These are phyloP conservation scores for Indicator indicator DNA, from an alignment of 2,113 vertebrate genomes.

Conservation along the genomic window DNA sequence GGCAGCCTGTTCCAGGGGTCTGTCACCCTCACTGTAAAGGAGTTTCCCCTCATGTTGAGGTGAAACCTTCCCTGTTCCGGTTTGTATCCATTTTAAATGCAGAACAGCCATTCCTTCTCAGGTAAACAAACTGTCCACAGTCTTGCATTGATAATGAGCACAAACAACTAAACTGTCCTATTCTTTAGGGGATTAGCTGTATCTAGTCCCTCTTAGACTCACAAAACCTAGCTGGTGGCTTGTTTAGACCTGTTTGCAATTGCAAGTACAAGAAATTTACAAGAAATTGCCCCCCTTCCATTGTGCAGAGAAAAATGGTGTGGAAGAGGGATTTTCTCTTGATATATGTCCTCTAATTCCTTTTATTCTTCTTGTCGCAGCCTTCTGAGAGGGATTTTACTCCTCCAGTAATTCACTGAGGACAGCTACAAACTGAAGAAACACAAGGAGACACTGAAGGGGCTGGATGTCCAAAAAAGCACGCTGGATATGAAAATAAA, in stretches of 20 bases:
- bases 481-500: background rate
- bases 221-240: background rate
- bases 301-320: background rate
- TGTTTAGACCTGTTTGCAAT: background rate
- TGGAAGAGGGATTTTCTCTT: background rate
- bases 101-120: background rate
- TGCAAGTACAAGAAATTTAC: no score
- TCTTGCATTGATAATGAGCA: background rate
- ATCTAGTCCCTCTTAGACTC: background rate
- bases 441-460: background rate
- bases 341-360: background rate
- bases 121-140: background rate
- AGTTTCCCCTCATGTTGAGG: no score
- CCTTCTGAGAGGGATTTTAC: background rate
- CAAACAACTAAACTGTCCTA: background rate
- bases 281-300: background rate
- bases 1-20: no score
- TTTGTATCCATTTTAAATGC: background rate
- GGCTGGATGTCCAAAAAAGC: background rate
- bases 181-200: background rate
- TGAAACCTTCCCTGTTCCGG: no score
- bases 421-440: background rate
- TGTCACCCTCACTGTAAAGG: no score
- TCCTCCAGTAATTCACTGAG: background rate
- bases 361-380: background rate